Percentiles rank a stretch among this genome's conserved stretches.
phyloP scores from a whole-genome alignment of 2,888 invertebrate genomes.

The Megamerina dolium region DNA sequence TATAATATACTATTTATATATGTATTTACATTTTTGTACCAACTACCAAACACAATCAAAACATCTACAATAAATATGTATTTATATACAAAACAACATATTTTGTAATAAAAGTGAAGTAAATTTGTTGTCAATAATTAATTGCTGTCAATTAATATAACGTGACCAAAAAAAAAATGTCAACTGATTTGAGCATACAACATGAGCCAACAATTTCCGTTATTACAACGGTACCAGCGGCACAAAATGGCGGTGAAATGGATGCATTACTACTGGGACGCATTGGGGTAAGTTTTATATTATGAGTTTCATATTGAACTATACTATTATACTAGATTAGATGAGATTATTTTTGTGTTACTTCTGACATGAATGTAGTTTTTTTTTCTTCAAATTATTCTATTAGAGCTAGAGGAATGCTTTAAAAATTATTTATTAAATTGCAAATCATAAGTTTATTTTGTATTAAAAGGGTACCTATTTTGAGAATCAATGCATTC shows the following conservation, averaged over 20 bases:
- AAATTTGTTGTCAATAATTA: no score
- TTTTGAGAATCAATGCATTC: not conserved
- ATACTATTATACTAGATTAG: no score
- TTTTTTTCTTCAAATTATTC: not conserved
- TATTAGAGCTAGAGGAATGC: not conserved
- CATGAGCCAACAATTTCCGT: constrained; percentile 45
- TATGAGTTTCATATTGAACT: not conserved
- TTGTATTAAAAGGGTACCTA: not conserved
- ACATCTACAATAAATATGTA: no score
- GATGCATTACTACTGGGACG: constrained; percentile 70
- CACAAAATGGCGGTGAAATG: constrained; percentile 64
- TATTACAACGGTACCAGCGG: constrained; percentile 44
- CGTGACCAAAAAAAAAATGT: no score
- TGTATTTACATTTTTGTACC: no score
- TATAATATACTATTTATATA: no score
- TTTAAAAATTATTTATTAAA: not conserved
- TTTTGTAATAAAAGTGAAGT: no score
- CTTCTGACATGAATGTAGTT: not conserved
- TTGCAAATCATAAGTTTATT: not conserved
- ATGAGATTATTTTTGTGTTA: no score
- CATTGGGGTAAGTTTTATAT: constrained; percentile 70
- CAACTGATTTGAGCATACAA: constrained; percentile 42
- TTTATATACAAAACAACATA: no score
- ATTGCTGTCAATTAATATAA: no score
- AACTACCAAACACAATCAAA: no score